Percentiles rank a stretch among this genome's conserved stretches.
Evolutionary conservation across 2,797 vertebrate genomes (phyloP).

Genomic region (Myotis findleyi): DNA sequence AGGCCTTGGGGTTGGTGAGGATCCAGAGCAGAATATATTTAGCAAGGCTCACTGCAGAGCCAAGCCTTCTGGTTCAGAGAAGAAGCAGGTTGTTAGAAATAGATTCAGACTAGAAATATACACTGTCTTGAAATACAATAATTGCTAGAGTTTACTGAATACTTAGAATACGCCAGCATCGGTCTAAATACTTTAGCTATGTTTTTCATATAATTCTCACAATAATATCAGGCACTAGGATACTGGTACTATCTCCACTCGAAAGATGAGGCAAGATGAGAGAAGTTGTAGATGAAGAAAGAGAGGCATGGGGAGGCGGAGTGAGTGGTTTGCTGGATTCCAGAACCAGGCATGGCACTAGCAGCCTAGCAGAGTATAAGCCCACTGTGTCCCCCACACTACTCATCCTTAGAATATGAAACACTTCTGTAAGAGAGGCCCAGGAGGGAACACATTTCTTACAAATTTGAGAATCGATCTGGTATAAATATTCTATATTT

Average conservation of each 20-base stretch:
- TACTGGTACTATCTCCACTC: not conserved
- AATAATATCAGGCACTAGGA: not conserved
- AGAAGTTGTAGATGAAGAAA: not conserved
- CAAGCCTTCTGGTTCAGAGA: not conserved
- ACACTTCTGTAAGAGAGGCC: not conserved
- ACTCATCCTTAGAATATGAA: not conserved
- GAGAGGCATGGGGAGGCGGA: not conserved
- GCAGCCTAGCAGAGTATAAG: not conserved
- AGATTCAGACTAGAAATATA: not conserved
- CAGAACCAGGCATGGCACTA: not conserved
- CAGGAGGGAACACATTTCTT: not conserved
- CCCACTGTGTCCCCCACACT: fast-evolving
- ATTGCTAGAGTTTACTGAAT: not conserved
- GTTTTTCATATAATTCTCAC: not conserved
- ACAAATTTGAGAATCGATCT: not conserved
- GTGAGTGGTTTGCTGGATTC: not conserved
- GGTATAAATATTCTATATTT: not conserved
- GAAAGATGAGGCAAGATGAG: not conserved
- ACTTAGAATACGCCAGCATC: not conserved
- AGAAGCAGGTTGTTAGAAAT: not conserved
- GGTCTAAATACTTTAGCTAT: not conserved
- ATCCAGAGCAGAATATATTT: not conserved
- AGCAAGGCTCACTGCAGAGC: not conserved
- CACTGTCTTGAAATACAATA: not conserved
- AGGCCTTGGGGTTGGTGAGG: not conserved